Conservation (phyloP, 2,113 vertebrate genomes). For the Carassius auratus region DNA sequence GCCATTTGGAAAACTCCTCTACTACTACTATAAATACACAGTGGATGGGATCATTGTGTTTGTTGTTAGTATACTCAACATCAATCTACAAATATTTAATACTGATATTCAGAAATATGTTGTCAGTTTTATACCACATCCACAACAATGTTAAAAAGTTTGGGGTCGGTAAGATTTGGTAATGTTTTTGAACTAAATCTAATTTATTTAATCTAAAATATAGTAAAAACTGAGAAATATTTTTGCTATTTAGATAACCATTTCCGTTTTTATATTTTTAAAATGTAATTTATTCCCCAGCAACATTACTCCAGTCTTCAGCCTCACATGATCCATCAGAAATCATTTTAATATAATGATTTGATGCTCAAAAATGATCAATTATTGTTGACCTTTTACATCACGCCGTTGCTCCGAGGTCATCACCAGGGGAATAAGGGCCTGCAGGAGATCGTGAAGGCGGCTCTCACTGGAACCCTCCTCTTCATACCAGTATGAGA, state of each 20-base stretch:
- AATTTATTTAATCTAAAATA: too few relatives aligned
- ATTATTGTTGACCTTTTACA: slow-evolving; percentile 85
- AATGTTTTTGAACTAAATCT: too few relatives aligned
- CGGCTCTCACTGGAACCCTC: slow-evolving; percentile 82
- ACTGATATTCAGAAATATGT: neutral
- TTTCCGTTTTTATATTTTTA: too few relatives aligned
- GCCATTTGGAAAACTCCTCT: slow-evolving; percentile 86
- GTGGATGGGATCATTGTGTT: slow-evolving; percentile 84
- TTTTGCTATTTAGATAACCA: too few relatives aligned
- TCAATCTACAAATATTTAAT: neutral
- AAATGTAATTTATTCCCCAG: too few relatives aligned
- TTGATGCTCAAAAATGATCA: too few relatives aligned
- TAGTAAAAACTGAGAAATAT: too few relatives aligned
- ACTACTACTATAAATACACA: slow-evolving; percentile 87
- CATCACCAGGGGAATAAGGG: slow-evolving; percentile 75
- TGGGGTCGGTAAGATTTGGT: too few relatives aligned
- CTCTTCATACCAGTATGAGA: slow-evolving; percentile 84
- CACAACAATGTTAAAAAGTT: too few relatives aligned
- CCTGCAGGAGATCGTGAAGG: slow-evolving; percentile 86
- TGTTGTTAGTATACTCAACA: slow-evolving; percentile 81
- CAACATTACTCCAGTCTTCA: too few relatives aligned
- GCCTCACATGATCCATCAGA: too few relatives aligned
- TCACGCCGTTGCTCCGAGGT: slow-evolving; percentile 84
- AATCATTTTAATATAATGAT: too few relatives aligned
- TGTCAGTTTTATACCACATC: neutral